A percentile compares a stretch with the other conserved stretches of the same genome.
Evolutionary conservation across 2,113 vertebrate species (phyloP).

Genomic region (Pygathrix nemaeus): DNA sequence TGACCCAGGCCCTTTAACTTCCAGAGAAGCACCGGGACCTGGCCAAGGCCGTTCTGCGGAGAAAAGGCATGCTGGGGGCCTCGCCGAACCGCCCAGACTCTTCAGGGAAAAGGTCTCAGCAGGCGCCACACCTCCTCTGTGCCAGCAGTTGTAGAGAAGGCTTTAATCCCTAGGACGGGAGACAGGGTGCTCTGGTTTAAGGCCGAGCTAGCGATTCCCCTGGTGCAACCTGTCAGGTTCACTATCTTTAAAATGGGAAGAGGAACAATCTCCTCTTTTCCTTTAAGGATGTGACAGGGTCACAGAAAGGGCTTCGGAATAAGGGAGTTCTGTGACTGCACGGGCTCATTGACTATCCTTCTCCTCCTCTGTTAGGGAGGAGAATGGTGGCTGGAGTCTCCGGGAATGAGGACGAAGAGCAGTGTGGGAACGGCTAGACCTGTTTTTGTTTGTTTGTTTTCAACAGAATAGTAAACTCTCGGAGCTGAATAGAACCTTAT

Average conservation of each 20-base stretch:
- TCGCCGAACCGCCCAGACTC: conserved; percentile 83
- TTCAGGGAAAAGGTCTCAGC: conserved; percentile 88
- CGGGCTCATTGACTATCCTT: background rate
- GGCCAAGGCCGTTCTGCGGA: conserved; percentile 91
- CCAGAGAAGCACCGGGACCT: conserved; percentile 93
- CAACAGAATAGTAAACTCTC: background rate
- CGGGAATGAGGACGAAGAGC: background rate
- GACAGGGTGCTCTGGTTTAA: background rate
- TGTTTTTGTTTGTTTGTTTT: background rate
- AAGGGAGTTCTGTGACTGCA: background rate
- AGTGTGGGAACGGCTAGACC: background rate
- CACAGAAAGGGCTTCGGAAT: background rate
- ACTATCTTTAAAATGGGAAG: background rate
- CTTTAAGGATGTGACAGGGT: background rate
- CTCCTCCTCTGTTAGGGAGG: background rate
- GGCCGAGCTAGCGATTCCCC: background rate
- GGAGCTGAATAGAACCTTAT: background rate
- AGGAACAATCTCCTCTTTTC: background rate
- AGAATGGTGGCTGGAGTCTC: background rate
- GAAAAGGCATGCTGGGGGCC: conserved; percentile 90
- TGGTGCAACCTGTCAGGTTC: background rate
- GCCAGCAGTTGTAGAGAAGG: background rate
- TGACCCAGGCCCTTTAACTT: conserved; percentile 65
- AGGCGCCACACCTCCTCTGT: background rate
- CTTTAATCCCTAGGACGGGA: background rate